phyloP scores from a whole-genome alignment of 2,113 vertebrate genomes.

The Cephalopholis sonnerati region DNA sequence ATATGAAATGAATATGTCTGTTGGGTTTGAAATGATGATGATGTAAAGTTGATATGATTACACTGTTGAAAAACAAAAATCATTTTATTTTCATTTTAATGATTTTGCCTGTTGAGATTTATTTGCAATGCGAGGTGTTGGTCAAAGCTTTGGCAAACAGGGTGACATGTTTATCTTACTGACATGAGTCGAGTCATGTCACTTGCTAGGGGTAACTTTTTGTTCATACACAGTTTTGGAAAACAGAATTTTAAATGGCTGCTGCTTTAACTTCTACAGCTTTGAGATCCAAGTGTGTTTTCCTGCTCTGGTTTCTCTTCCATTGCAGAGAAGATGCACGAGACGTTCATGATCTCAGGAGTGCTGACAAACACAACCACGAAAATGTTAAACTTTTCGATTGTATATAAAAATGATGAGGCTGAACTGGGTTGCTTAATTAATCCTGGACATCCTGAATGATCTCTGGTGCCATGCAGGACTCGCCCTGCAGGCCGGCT shows the following conservation, averaged over 20 bases:
- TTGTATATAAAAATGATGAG: background rate
- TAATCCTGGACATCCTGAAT: conserved; percentile 32
- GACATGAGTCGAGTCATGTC: conserved; percentile 23
- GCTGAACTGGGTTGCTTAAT: conserved; percentile 8
- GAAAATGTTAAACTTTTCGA: conserved; percentile 16
- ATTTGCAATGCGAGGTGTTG: conserved; percentile 34
- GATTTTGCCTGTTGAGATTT: conserved; percentile 75
- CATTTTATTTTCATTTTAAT: conserved; percentile 37
- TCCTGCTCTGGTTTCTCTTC: background rate
- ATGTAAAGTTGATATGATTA: conserved; percentile 36
- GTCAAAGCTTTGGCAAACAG: conserved; percentile 65
- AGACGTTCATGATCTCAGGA: background rate
- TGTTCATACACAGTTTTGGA: background rate
- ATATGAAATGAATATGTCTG: conserved; percentile 2
- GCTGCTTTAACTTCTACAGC: conserved; percentile 47
- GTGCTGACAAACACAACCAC: conserved; percentile 25
- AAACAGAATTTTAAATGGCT: conserved; percentile 1
- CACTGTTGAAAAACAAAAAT: conserved; percentile 7
- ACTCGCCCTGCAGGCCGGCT: background rate
- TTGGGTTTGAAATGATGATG: conserved; percentile 18
- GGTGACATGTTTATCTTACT: conserved; percentile 53
- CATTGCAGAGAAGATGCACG: background rate
- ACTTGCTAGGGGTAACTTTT: background rate
- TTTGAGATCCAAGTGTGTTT: background rate
- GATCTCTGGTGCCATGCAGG: conserved; percentile 53